Evolutionary conservation across 2,797 vertebrate species (phyloP).

Genomic region (Leucoraja ocellata): DNA sequence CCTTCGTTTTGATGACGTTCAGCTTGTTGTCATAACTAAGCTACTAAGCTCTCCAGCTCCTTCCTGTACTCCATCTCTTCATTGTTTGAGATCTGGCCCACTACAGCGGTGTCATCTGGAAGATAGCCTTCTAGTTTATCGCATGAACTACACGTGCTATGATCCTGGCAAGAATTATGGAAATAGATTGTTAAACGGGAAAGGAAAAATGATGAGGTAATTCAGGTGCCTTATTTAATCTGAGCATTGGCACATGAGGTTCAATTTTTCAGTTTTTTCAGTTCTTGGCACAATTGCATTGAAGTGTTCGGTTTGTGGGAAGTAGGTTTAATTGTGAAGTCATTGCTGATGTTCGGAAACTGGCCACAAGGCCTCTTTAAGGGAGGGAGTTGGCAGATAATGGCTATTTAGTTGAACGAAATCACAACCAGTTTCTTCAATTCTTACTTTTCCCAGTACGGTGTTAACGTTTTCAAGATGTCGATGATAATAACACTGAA

Average conservation of each 20-base stretch:
- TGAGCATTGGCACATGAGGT: background rate
- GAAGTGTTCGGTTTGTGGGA: background rate
- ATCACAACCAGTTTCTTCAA: background rate
- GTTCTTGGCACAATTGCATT: background rate
- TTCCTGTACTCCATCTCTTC: no score
- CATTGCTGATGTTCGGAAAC: background rate
- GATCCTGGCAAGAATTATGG: conserved; percentile 19
- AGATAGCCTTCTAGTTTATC: background rate
- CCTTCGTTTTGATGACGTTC: no score
- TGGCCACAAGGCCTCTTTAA: background rate
- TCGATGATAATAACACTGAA: conserved; percentile 13
- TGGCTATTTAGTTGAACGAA: background rate
- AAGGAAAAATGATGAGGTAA: background rate
- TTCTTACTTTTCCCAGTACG: background rate
- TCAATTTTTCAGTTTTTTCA: background rate
- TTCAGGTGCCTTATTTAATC: background rate
- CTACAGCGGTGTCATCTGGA: no score
- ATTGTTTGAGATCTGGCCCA: background rate
- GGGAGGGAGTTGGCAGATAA: background rate
- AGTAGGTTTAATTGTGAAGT: background rate
- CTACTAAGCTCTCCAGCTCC: background rate
- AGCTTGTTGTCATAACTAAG: no score
- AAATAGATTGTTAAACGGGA: background rate
- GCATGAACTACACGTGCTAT: background rate
- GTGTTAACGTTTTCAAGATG: conserved; percentile 36